Evolutionary conservation across 2,113 vertebrate species (phyloP).

Genomic region (Pyrgilauda ruficollis): DNA sequence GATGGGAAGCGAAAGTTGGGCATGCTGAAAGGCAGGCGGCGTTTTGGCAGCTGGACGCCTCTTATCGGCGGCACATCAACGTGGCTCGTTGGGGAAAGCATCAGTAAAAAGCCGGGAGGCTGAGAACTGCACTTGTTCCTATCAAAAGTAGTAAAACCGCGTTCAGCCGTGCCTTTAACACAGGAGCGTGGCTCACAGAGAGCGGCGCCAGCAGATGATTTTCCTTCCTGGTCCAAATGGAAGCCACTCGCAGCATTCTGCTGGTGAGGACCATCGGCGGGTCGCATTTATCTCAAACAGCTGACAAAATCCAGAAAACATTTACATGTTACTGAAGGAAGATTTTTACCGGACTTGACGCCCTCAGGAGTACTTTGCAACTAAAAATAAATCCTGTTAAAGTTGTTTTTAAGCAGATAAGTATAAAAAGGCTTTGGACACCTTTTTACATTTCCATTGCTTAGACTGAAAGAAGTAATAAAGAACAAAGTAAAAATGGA

Average conservation of each 20-base stretch:
- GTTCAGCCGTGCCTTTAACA: background rate
- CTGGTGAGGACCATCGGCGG: background rate
- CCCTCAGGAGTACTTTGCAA: background rate
- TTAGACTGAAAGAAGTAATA: background rate
- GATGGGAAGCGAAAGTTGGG: background rate
- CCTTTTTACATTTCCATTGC: background rate
- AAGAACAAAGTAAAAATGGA: background rate
- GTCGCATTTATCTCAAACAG: background rate
- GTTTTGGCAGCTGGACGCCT: background rate
- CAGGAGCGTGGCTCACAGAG: background rate
- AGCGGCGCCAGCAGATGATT: background rate
- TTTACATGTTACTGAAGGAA: background rate
- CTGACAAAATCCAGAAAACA: background rate
- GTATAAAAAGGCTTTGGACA: background rate
- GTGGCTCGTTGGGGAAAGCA: background rate
- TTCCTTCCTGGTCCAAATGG: background rate
- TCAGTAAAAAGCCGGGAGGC: background rate
- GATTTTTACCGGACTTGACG: background rate
- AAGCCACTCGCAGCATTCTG: background rate
- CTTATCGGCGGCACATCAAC: accelerated
- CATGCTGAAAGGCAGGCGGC: accelerated
- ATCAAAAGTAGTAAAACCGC: background rate
- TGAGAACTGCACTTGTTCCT: background rate
- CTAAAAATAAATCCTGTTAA: background rate
- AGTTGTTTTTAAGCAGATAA: background rate